These are phyloP conservation scores for Chaetura pelagica DNA, from an alignment of 2,113 vertebrate genomes.

Conservation along the genomic window DNA sequence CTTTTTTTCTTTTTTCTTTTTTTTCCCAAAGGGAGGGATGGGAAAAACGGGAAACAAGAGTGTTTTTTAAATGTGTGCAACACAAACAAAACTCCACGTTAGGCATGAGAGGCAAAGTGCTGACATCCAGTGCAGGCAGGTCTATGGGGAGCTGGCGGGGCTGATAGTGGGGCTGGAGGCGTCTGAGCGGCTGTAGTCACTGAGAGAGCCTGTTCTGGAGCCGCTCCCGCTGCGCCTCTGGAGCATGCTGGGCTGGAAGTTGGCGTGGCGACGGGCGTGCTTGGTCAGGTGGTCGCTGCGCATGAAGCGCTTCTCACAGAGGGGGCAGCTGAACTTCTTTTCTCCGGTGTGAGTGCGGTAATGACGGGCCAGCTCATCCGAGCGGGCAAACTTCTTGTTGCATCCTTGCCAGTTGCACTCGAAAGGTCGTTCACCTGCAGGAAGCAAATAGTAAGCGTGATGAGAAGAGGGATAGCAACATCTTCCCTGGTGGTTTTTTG, in stretches of 20 bases:
- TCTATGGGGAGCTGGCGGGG: slow-evolving; percentile 95
- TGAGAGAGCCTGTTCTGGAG: slow-evolving; percentile 89
- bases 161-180: slow-evolving; percentile 93
- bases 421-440: slow-evolving; percentile 92
- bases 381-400: slow-evolving; percentile 97
- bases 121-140: slow-evolving; percentile 60
- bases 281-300: slow-evolving; percentile 98
- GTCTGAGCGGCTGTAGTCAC: slow-evolving; percentile 96
- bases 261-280: slow-evolving; percentile 92
- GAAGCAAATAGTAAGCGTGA: not conserved
- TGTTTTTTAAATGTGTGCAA: slow-evolving; percentile 16
- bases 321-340: slow-evolving; percentile 94
- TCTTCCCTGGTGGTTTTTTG: not conserved
- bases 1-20: too few relatives aligned
- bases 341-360: slow-evolving; percentile 98
- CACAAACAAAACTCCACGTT: not conserved
- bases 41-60: not conserved
- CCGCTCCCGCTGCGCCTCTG: slow-evolving; percentile 82
- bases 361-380: slow-evolving; percentile 95
- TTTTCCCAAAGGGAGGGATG: not conserved
- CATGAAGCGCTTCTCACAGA: slow-evolving; percentile 98
- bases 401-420: slow-evolving; percentile 96
- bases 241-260: slow-evolving; percentile 95
- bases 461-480: not conserved
- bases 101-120: slow-evolving; percentile 77